Evolutionary conservation across 2,888 invertebrate species (phyloP).

Genomic region (Eupithecia vulgata): DNA sequence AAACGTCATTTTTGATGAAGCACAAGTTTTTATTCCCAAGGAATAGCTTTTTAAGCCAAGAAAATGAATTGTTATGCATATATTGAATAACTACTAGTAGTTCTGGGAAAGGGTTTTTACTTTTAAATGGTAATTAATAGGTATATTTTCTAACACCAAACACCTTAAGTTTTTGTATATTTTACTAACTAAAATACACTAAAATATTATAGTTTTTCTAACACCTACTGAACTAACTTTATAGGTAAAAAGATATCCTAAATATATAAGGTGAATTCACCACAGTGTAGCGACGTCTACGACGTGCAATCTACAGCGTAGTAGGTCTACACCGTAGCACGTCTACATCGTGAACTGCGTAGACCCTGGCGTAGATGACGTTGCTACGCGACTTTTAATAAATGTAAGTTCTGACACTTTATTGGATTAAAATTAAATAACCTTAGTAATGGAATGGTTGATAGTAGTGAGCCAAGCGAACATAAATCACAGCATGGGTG

Average conservation of each 20-base stretch:
- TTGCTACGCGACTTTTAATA: neutral
- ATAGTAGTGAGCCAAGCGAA: too few species aligned
- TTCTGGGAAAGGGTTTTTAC: neutral
- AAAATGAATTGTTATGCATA: constrained; percentile 10
- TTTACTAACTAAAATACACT: too few species aligned
- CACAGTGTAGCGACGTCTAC: neutral
- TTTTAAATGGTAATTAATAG: neutral
- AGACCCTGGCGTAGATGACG: neutral
- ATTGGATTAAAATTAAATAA: neutral
- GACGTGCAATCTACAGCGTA: neutral
- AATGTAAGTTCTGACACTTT: neutral
- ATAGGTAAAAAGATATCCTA: too few species aligned
- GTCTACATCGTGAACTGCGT: neutral
- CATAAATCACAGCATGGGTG: too few species aligned
- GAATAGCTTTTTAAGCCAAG: constrained; percentile 9
- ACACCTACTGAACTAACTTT: too few species aligned
- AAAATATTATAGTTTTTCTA: too few species aligned
- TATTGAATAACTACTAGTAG: neutral
- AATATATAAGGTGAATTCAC: neutral
- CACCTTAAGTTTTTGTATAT: too few species aligned
- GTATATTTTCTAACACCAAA: neutral
- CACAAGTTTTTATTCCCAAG: constrained; percentile 41
- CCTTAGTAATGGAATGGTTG: too few species aligned
- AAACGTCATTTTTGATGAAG: constrained; percentile 46
- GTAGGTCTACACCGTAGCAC: neutral